Evolutionary conservation across 2,797 vertebrate species (phyloP).

Genomic region (Nannoperca australis): DNA sequence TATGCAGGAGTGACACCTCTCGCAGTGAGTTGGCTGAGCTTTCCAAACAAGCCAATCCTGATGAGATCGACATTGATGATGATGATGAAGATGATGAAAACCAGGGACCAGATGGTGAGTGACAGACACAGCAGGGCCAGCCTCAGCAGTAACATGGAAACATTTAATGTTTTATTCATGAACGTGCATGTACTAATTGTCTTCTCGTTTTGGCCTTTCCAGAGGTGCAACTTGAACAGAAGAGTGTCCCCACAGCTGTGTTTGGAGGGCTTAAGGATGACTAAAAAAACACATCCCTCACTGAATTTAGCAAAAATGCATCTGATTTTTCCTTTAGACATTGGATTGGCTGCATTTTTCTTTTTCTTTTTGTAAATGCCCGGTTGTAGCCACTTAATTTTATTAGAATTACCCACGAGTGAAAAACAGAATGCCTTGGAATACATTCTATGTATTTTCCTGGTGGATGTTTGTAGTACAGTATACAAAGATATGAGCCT

Average conservation of each 20-base stretch:
- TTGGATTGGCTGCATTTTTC: slow-evolving; percentile 20
- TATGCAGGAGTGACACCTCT: slow-evolving; percentile 91
- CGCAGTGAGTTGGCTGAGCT: slow-evolving; percentile 91
- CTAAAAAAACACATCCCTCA: slow-evolving; percentile 37
- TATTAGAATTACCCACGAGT: background rate
- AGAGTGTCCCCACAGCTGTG: slow-evolving; percentile 91
- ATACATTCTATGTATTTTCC: slow-evolving; percentile 4
- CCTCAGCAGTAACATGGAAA: background rate
- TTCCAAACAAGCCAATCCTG: slow-evolving; percentile 92
- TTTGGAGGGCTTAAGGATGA: slow-evolving; percentile 92
- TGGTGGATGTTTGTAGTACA: slow-evolving; percentile 9
- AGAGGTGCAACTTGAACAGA: slow-evolving; percentile 95
- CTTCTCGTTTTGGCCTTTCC: slow-evolving; percentile 42
- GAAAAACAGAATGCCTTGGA: background rate
- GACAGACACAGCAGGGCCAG: background rate
- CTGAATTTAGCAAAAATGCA: slow-evolving; percentile 5
- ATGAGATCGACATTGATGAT: slow-evolving; percentile 94
- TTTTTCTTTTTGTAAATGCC: slow-evolving; percentile 8
- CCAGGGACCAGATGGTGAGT: slow-evolving; percentile 91
- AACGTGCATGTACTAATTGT: slow-evolving; percentile 13
- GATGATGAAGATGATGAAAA: slow-evolving; percentile 87
- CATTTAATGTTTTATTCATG: slow-evolving; percentile 3
- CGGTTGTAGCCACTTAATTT: slow-evolving; percentile 25
- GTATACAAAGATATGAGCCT: slow-evolving; percentile 13
- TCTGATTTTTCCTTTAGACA: slow-evolving; percentile 18